phyloP scores from a whole-genome alignment of 2,113 vertebrate species.

The Glareola pratincola region DNA sequence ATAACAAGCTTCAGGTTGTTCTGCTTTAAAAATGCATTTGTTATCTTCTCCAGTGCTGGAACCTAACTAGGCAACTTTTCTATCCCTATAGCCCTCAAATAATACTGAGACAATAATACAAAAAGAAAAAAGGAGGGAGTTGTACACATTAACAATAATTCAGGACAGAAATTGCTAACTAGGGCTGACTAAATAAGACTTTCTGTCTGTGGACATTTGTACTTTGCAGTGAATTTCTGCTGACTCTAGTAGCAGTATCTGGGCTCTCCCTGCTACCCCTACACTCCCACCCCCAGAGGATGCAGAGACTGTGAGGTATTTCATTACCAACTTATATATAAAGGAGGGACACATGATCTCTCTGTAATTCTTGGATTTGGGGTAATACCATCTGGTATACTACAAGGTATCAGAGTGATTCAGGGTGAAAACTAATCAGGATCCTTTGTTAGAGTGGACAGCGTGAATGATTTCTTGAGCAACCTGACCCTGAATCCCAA shows the following conservation, averaged over 20 bases:
- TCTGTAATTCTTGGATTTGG: background rate
- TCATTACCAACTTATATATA: background rate
- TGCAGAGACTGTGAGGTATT: background rate
- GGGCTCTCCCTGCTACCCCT: background rate
- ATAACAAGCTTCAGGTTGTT: constrained; percentile 6
- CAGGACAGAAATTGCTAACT: background rate
- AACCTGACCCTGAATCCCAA: background rate
- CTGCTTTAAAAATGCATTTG: constrained; percentile 28
- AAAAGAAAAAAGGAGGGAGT: background rate
- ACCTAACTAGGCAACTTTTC: background rate
- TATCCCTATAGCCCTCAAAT: background rate
- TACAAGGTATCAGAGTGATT: background rate
- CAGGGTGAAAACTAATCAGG: background rate
- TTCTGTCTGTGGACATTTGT: background rate
- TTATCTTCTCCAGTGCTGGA: background rate
- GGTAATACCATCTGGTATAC: background rate
- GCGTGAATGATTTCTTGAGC: background rate
- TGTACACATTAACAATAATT: background rate
- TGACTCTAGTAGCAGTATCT: background rate
- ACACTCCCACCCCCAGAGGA: background rate
- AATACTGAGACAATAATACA: background rate
- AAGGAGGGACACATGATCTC: background rate
- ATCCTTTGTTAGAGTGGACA: background rate
- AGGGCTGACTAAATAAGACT: background rate
- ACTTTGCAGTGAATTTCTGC: background rate